Conservation (phyloP, 2,797 vertebrate species). For the Sparus aurata region DNA sequence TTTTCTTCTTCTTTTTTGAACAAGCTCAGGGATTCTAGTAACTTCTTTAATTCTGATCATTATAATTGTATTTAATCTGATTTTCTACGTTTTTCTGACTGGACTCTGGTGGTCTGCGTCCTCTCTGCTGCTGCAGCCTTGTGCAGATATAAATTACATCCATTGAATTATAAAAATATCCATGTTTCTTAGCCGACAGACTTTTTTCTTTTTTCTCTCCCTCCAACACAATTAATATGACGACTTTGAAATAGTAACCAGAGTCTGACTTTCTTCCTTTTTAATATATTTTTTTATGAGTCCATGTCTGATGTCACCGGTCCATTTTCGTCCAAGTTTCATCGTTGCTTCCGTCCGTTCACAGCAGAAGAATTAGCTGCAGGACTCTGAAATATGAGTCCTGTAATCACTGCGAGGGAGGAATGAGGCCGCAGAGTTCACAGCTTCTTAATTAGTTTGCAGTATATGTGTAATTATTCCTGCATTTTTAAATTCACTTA, state of each 20-base stretch:
- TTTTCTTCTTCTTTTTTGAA: not conserved
- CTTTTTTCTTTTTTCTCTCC: slow-evolving; percentile 47
- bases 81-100: not conserved
- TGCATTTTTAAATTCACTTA: slow-evolving; percentile 86
- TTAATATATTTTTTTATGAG: slow-evolving; percentile 31
- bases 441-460: slow-evolving; percentile 85
- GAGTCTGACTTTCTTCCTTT: slow-evolving; percentile 73
- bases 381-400: slow-evolving; percentile 75
- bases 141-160: slow-evolving; percentile 76
- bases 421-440: slow-evolving; percentile 78
- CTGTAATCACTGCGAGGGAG: slow-evolving; percentile 77
- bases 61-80: not conserved
- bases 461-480: slow-evolving; percentile 83
- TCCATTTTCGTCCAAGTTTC: slow-evolving; percentile 50
- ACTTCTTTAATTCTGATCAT: not conserved
- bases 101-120: slow-evolving; percentile 11
- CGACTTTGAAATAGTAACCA: slow-evolving; percentile 83
- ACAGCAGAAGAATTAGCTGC: slow-evolving; percentile 61
- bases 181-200: slow-evolving; percentile 80
- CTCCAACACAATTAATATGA: slow-evolving; percentile 79
- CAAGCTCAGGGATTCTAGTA: not conserved
- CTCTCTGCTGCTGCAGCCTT: not conserved
- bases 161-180: slow-evolving; percentile 85
- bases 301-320: slow-evolving; percentile 66
- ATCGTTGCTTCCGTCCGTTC: slow-evolving; percentile 57